phyloP scores from a whole-genome alignment of 1,140 invertebrate species.

The Dreissena rostriformis region DNA sequence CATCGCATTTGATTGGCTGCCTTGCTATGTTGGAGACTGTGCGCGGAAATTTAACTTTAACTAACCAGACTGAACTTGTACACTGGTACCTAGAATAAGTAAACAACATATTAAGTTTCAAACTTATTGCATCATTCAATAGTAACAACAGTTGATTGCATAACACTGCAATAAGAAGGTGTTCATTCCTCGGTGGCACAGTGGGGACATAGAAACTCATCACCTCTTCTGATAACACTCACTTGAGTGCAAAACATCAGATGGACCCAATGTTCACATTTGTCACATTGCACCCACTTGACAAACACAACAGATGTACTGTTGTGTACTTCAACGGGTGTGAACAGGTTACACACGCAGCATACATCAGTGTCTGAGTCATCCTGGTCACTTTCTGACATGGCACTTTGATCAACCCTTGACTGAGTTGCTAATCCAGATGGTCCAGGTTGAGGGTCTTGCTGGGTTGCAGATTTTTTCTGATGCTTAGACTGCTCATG shows the following conservation, averaged over 20 bases:
- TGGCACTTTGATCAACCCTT: background rate
- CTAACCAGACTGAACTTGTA: background rate
- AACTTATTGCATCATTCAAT: background rate
- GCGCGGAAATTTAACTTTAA: background rate
- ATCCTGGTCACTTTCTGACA: constrained; percentile 6
- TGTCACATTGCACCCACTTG: constrained; percentile 19
- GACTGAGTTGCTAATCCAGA: constrained; percentile 1
- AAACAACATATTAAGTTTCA: background rate
- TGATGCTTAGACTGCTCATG: constrained; percentile 2
- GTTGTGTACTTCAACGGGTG: constrained; percentile 10
- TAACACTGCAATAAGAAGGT: background rate
- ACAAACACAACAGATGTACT: constrained; percentile 21
- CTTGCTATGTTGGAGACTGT: no score
- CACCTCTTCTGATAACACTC: constrained; percentile 6
- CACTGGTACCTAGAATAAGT: background rate
- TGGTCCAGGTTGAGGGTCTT: constrained; percentile 6
- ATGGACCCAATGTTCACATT: constrained; percentile 19
- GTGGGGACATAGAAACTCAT: constrained; percentile 13
- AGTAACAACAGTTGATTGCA: background rate
- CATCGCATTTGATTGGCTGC: no score
- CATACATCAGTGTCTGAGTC: constrained; percentile 29
- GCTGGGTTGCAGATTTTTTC: background rate
- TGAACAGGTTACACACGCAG: constrained; percentile 27
- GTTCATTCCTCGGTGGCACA: constrained; percentile 1
- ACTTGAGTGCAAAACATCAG: constrained; percentile 4